Evolutionary conservation across 2,888 invertebrate genomes (phyloP), one percentile per base, ranked within the genome.

Genomic region (Poecilobothrus nobilitatus): DNA sequence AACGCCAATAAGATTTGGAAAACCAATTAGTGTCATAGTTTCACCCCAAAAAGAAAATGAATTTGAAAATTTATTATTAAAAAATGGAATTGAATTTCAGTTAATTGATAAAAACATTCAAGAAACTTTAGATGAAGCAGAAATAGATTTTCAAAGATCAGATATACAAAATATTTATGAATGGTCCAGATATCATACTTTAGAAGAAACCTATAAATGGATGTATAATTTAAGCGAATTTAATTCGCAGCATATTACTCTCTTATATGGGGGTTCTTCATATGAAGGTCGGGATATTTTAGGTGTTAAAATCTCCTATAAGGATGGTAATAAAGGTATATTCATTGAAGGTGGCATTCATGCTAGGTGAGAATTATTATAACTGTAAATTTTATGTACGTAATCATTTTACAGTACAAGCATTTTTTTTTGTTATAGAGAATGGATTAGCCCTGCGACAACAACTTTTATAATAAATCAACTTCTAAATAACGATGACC

Each of bases 381-480:
- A n/a, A n/a, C n/a, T n/a, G n/a, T n/a, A n/a, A n/a, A n/a, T n/a
- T n/a, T n/a, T n/a, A n/a, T n/a, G n/a, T n/a, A n/a, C n/a, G n/a
- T n/a, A n/a, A n/a, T n/a, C n/a, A n/a, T n/a, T n/a, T n/a, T n/a
- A n/a, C n/a, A n/a, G n/a, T n/a, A n/a, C n/a, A n/a, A n/a, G n/a
- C n/a, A 53, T 53, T 53, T 41, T 41, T n/a, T 4, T 41, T 12
- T 12, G 9, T 8, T 8, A 15, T 53, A 86, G 92, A 65, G 94
- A 94, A 79, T 94, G 90, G 90, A 84, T 90, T 6, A 84, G 87
- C 0, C 86, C 89, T 0, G 88, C 89, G 0, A 84, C 87, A 0
- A 78, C 87, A 0, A 86, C 88, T 0, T 90, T 86, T 73, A 80
- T 90, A 1, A 78, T 86, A 8, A 85, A 88, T 71, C 84, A 89